A percentile compares a stretch with the other conserved stretches of the same genome.
These are phyloP conservation scores for Sitta europaea DNA, from an alignment of 2,113 vertebrate genomes.

Conservation along the genomic window DNA sequence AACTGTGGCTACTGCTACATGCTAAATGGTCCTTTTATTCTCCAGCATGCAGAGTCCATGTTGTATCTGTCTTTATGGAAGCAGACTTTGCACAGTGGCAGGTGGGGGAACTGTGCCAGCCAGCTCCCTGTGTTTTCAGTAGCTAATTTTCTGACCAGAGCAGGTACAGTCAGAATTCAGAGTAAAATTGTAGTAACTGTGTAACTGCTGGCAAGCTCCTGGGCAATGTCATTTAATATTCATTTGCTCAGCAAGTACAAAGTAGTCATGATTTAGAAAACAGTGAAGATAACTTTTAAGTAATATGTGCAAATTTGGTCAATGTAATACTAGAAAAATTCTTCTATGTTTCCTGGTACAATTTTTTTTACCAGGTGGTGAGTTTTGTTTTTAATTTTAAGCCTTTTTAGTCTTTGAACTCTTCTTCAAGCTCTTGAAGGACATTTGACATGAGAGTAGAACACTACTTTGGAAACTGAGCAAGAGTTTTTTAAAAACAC, in stretches of 20 bases:
- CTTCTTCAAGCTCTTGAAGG: not conserved
- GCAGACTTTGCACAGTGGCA: not conserved
- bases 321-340: not conserved
- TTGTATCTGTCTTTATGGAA: not conserved
- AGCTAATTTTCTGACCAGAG: not conserved
- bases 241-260: not conserved
- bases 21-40: not conserved
- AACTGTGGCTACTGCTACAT: not conserved
- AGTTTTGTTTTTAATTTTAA: not conserved
- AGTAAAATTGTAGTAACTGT: not conserved
- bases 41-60: accelerated
- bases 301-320: not conserved
- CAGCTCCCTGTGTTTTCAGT: not conserved
- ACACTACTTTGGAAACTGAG: not conserved
- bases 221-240: not conserved
- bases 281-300: not conserved
- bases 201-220: not conserved
- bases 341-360: not conserved
- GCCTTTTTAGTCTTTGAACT: not conserved
- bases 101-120: not conserved
- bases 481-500: not conserved
- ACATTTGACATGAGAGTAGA: not conserved
- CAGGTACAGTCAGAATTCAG: not conserved
- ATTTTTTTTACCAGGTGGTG: accelerated
- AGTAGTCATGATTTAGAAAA: not conserved